Base-by-base conservation (phyloP, 2,797 vertebrate genomes). In the Spinus pinus region DNA sequence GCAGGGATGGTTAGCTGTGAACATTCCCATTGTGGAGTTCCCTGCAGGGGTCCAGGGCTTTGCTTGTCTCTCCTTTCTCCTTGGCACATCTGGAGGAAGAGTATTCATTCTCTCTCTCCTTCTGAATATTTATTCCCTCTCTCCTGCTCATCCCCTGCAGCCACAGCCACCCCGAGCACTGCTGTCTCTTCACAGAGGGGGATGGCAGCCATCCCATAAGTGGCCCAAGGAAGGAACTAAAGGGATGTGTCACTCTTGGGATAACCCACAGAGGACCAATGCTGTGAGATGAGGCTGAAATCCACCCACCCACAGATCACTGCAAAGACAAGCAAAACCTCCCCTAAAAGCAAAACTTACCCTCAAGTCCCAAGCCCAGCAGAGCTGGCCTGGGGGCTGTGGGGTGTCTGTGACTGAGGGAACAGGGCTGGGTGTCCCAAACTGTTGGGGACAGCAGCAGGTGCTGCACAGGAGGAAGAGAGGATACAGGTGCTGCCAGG, bases 11-110 rank as follows among this genome's bases (percentile, higher is more conserved):
- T 81, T 86, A 94, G 86, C 85, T 95, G 94, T 49, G 80, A 93
- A 93, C 73, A 88, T 94, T 94, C 82, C 94, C 90, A 94, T 96
- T 95, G 88, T 95, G 84, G 93, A 95, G 69, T 77, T 95, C 91
- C 16, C 95, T 54, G 66, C 71, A 14, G 93, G 94, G 80, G 41
- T 60, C 80, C 82, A 54, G 71, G 58, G 50, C 65, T 69, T 85
- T 14, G 30, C 74, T 94, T 4, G 3, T 75, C 67, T 95, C 53
- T 75, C 86, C 90, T 95, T 92, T 96, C 87, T 94, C 95, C 73
- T 79, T 89, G 88, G 82, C 84, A 80, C 88, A 91, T 84, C 88
- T 81, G 49, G 81, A 90, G 70, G 73, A 88, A 91, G 91, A 75
- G 72, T 71, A 91, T 95, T 96, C 89, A 91, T 96, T 90, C 82